Base-by-base conservation (phyloP, 2,888 invertebrate genomes). In the Exephanes ischioxanthus region DNA sequence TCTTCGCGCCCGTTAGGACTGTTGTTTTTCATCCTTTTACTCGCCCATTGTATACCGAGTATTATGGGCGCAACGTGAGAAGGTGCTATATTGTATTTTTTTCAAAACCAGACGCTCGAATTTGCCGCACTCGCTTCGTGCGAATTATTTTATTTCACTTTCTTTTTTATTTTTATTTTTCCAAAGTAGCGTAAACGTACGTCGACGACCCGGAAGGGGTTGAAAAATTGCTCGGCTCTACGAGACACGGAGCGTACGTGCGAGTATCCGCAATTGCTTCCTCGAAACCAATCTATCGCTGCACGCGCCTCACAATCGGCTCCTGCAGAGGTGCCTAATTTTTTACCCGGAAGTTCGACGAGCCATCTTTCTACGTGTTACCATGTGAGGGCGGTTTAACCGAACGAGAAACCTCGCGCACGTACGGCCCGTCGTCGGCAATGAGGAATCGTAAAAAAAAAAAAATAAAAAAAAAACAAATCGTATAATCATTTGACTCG, bases 321-420 rank as follows among this genome's bases (percentile, higher is more conserved):
- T 76, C 66, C 33, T 33, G n/a, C 80, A 67, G 71, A 58, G 75
- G 75, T 58, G 83, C 78, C 75, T 81, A 86, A 84, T 77, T 73
- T 67, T 68, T 80, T 78, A 83, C 78, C 66, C 81, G 48, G 80
- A 78, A 86, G 71, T 53, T 11, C 48, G 53, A 80, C 76, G 53
- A 68, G 63, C 80, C 67, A 67, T 72, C 77, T 61, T 63, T 70
- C 53, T 45, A 55, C 79, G 75, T 58, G 70, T 58, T 41, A 26
- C 48, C 3, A 66, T 70, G 70, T 26, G 70, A 61, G 63, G 63
- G 45, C 76, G 41, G 70, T 48, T 61, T 30, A 22, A 55, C 45
- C n/a, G 26, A 48, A 51, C 68, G 41, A 55, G 14, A 79, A 26
- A 7, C 45, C 14, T 48, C 41, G 5, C 26, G 9, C 53, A 51